Base-by-base conservation (phyloP, 2,797 vertebrate genomes). In the Gymnoscopelus microlampas region DNA sequence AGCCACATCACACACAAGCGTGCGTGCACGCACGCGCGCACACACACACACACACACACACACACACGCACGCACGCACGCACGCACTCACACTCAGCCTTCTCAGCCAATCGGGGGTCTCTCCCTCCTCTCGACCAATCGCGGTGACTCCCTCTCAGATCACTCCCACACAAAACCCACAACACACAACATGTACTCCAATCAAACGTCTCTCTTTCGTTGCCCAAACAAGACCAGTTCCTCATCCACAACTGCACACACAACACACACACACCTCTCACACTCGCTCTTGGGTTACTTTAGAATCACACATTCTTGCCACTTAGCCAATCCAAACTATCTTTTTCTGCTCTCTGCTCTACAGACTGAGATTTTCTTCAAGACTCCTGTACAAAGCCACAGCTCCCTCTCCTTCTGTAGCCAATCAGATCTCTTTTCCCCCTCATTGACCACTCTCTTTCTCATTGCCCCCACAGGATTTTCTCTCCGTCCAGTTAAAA, bases 101-200 rank as follows among this genome's bases (percentile, higher is more conserved):
- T 47, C 60, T 68, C 5, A 66, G 73, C 79, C 60, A 23, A 84
- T 44, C 2, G 39, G 39, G 39, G 39, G 39, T 35, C 32, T 44
- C 39, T 44, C 39, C 2, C 8, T 44, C 39, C 39, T 44, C 39
- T 44, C 9, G 39, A 44, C 39, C 39, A 44, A 44, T 44, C 7
- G 39, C 39, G 9, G 39, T 10, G 65, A 72, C 62, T 73, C 62
- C 56, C 35, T 50, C 66, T 69, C 62, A 63, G 76, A 81, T 76
- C 67, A 73, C 54, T 69, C 71, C 61, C 68, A 63, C 64, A 73
- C 26, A 70, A 44, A 77, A 71, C 57, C 74, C 76, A 81, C 78
- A 77, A 80, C 69, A 82, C 48, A 55, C 54, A 82, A 66, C 66
- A 53, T 73, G 39, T 44, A 44, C 39, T 76, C 64, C 51, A 57